These are phyloP conservation scores for Drosophila orosa DNA, from an alignment of 1,140 invertebrate species.

Conservation along the genomic window DNA sequence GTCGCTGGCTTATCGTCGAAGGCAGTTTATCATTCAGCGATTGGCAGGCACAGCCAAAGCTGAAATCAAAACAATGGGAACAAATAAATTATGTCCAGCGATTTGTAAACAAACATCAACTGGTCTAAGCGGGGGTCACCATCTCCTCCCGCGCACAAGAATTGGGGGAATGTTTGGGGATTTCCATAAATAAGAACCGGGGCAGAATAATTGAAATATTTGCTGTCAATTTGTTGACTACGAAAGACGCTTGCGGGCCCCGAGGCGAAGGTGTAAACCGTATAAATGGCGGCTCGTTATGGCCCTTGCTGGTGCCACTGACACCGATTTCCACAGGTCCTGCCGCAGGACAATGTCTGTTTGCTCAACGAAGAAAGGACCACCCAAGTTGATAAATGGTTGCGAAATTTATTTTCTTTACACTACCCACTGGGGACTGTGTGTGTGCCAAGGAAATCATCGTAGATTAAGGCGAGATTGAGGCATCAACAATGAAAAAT, in stretches of 20 bases:
- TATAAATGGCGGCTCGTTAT: slow-evolving; percentile 79
- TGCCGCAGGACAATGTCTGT: slow-evolving; percentile 38
- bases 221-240: slow-evolving; percentile 81
- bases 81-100: slow-evolving; percentile 77
- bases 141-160: slow-evolving; percentile 6
- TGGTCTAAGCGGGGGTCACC: slow-evolving; percentile 35
- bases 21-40: slow-evolving; percentile 76
- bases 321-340: slow-evolving; percentile 45
- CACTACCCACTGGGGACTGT: slow-evolving; percentile 10
- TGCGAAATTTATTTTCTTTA: slow-evolving; percentile 47
- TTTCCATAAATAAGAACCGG: slow-evolving; percentile 66
- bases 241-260: slow-evolving; percentile 47
- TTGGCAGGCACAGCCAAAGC: slow-evolving; percentile 59
- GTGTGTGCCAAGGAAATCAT: slow-evolving; percentile 54
- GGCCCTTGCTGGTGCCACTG: slow-evolving; percentile 39
- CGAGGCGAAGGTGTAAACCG: slow-evolving; percentile 75
- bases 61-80: slow-evolving; percentile 55
- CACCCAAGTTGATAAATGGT: slow-evolving; percentile 64
- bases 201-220: slow-evolving; percentile 78
- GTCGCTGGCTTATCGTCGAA: slow-evolving; percentile 53
- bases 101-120: slow-evolving; percentile 73
- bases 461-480: slow-evolving; percentile 45
- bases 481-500: slow-evolving; percentile 28
- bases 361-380: slow-evolving; percentile 32
- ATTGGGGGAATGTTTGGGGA: slow-evolving; percentile 11